phyloP scores from a whole-genome alignment of 2,888 invertebrate species.

The Chalcosyrphus nemorum region DNA sequence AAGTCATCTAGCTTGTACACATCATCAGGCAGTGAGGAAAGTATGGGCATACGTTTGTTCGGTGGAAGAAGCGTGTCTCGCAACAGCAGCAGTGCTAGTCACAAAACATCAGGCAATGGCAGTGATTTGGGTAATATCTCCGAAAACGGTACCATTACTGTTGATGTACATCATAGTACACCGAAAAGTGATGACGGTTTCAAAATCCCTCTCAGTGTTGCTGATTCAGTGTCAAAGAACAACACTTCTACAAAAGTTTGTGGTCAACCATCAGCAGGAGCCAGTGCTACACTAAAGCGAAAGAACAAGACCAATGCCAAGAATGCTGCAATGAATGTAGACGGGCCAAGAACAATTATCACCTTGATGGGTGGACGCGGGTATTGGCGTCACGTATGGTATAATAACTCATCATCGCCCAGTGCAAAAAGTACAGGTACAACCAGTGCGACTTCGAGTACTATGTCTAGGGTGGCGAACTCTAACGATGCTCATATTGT shows the following conservation, averaged over 20 bases:
- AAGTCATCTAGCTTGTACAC: conserved; percentile 91
- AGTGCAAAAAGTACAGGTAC: conserved; percentile 48
- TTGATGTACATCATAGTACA: conserved; percentile 78
- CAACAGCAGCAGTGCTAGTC: conserved; percentile 89
- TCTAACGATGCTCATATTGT: conserved; percentile 94
- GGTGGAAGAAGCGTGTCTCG: conserved; percentile 87
- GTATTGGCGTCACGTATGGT: conserved; percentile 91
- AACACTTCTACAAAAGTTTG: neutral
- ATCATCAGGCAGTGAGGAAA: conserved; percentile 93
- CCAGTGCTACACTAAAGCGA: conserved; percentile 80
- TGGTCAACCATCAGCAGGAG: conserved; percentile 74
- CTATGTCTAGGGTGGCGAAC: conserved; percentile 85
- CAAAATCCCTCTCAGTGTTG: conserved; percentile 74
- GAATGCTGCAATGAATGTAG: conserved; percentile 76
- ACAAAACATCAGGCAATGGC: conserved; percentile 83
- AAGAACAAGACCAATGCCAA: conserved; percentile 78
- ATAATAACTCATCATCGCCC: conserved; percentile 81
- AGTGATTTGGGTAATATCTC: conserved; percentile 83
- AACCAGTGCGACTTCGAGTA: conserved; percentile 63
- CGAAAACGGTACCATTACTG: conserved; percentile 82
- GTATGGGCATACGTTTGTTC: conserved; percentile 86
- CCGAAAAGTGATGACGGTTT: conserved; percentile 78
- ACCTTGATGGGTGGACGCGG: conserved; percentile 94
- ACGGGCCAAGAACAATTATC: conserved; percentile 89
- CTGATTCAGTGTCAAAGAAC: conserved; percentile 52